Percentiles rank a stretch among this genome's conserved stretches.
phyloP scores from a whole-genome alignment of 1,140 invertebrate species.

The Meloidogyne chitwoodi region DNA sequence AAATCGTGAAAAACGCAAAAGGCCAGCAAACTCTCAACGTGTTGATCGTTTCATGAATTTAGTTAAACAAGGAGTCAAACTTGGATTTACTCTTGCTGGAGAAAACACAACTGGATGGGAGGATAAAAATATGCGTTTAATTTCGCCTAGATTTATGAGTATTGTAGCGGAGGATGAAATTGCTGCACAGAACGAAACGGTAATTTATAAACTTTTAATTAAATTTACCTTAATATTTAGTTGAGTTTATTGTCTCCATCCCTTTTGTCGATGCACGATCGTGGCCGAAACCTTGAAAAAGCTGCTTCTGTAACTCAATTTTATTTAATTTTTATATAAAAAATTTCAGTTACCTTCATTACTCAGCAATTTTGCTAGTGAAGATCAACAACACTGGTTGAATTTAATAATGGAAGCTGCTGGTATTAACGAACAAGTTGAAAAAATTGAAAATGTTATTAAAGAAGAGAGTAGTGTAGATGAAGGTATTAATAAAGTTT shows the following conservation, averaged over 20 bases:
- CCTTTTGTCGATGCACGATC: constrained; percentile 51
- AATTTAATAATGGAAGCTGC: constrained; percentile 45
- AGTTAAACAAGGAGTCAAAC: constrained; percentile 42
- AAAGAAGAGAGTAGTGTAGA: not conserved
- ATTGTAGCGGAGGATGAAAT: constrained; percentile 48
- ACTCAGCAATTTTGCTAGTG: constrained; percentile 22
- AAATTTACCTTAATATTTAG: constrained; percentile 18
- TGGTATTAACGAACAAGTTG: constrained; percentile 22
- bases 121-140: constrained; percentile 54
- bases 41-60: not conserved
- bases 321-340: too few relatives aligned
- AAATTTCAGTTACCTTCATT: constrained; percentile 27
- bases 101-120: constrained; percentile 55
- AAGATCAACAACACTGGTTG: constrained; percentile 46
- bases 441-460: not conserved
- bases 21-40: not conserved
- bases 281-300: constrained; percentile 49
- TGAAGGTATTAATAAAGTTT: not conserved
- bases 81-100: constrained; percentile 48
- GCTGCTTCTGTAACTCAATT: constrained; percentile 17
- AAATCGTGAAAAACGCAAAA: not conserved
- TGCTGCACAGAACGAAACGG: constrained; percentile 29
- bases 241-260: constrained; percentile 55
- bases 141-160: constrained; percentile 49
- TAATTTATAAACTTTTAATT: not conserved